These are phyloP conservation scores for Tanypteryx hageni DNA, from an alignment of 2,888 invertebrate species.

Conservation along the genomic window DNA sequence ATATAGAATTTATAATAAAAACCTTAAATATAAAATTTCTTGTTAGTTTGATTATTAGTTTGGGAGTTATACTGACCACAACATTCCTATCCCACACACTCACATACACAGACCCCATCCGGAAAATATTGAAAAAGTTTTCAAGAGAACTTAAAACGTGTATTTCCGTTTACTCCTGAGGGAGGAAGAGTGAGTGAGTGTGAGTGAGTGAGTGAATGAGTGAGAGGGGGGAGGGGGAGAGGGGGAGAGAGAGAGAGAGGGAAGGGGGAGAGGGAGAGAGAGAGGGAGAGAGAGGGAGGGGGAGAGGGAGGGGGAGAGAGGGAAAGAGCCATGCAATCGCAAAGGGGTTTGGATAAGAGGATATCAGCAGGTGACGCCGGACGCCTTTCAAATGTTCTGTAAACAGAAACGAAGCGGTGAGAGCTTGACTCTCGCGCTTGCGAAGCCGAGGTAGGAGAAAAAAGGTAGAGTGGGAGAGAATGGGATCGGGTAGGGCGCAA, in stretches of 20 bases:
- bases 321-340: not conserved
- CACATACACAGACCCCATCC: too few relatives aligned
- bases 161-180: not conserved
- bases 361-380: slow-evolving; percentile 62
- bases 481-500: not conserved
- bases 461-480: not conserved
- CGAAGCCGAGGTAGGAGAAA: not conserved
- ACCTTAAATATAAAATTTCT: too few relatives aligned
- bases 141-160: too few relatives aligned
- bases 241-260: not conserved
- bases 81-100: too few relatives aligned
- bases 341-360: slow-evolving; percentile 14
- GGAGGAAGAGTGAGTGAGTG: too few relatives aligned
- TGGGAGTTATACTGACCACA: too few relatives aligned
- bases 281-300: not conserved
- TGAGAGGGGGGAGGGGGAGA: not conserved
- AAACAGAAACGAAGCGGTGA: slow-evolving; percentile 34
- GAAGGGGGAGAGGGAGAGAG: not conserved
- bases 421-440: not conserved
- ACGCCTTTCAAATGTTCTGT: slow-evolving; percentile 61
- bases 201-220: too few relatives aligned
- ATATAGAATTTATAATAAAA: too few relatives aligned
- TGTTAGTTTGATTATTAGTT: too few relatives aligned
- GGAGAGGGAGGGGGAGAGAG: not conserved
- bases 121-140: too few relatives aligned